Evolutionary conservation across 2,797 vertebrate species (phyloP), one percentile per base, ranked within the genome.

Genomic region (Brachyalestes nurse): DNA sequence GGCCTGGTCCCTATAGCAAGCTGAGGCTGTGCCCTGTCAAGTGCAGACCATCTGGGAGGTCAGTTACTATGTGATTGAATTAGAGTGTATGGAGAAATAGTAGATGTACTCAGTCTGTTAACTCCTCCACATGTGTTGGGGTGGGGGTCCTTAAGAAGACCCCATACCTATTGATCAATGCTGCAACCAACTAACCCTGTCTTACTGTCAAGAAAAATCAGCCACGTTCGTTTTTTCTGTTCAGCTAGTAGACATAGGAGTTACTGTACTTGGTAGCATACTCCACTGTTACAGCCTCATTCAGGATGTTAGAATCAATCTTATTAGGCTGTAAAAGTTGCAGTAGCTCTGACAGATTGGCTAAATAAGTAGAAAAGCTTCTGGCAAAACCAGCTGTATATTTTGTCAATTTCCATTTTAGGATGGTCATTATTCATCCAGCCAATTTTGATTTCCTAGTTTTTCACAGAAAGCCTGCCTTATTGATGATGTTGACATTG

Each of bases 391-490:
- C 65, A 13, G 2, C 10, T 12, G 40, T 13, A 9, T 51, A 5
- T 70, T 70, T 70, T 70, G 67, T 51, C 25, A 21, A 49, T 51
- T 70, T 51, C 17, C 25, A 70, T 70, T 70, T 51, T 47, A 70
- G 65, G 40, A 45, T 4, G 67, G 45, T n/a, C 67, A 51, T 70
- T 70, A 17, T 47, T 70, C 47, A 71, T 51, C 47, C 23, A 28
- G 23, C 45, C 16, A 14, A 19, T 71, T 71, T 71, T 51, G 21
- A 28, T 51, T 53, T 17, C 21, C 23, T 2, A 42, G 17, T 66
- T 47, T 69, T 69, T 7, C 40, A 71, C 23, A 28, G 6, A 53
- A 51, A 49, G 38, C 49, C 16, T 53, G 14, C 5, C 38, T 72
- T 55, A 57, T 57, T 72, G 34, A 40, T 55, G 23, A 72, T 14